Evolutionary conservation across 2,797 vertebrate species (phyloP).

Genomic region (Protosalanx chinensis): DNA sequence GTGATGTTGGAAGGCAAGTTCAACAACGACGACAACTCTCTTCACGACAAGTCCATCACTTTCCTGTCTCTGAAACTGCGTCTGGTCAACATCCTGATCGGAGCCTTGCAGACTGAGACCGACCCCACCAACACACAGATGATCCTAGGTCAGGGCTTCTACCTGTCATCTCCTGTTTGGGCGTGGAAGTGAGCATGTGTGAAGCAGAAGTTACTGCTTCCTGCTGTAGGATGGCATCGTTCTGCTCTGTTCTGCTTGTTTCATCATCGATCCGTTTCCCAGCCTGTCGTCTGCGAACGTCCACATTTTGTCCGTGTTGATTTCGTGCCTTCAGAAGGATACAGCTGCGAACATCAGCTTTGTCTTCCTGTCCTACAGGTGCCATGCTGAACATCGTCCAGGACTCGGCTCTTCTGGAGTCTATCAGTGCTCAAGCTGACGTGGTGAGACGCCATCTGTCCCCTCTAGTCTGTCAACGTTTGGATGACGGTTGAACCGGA

Average conservation of each 20-base stretch:
- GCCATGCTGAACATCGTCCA: slow-evolving; percentile 91
- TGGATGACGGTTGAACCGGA: too few species aligned
- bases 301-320: background rate
- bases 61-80: slow-evolving; percentile 87
- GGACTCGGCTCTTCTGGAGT: slow-evolving; percentile 83
- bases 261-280: too few species aligned
- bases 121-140: slow-evolving; percentile 90
- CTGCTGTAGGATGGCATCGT: background rate
- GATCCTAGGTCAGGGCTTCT: slow-evolving; percentile 78
- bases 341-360: too few species aligned
- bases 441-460: slow-evolving; percentile 58
- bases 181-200: background rate
- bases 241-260: background rate
- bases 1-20: slow-evolving; percentile 87
- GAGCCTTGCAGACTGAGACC: slow-evolving; percentile 87
- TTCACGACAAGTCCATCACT: slow-evolving; percentile 82
- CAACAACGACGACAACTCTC: slow-evolving; percentile 82
- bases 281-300: too few species aligned
- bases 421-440: slow-evolving; percentile 80
- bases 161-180: background rate
- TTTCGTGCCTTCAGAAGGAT: too few species aligned
- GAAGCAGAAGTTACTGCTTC: background rate
- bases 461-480: background rate
- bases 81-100: slow-evolving; percentile 87
- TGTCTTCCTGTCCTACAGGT: slow-evolving; percentile 60